phyloP scores from a whole-genome alignment of 2,797 vertebrate species.

The Pseudochaenichthys georgianus region DNA sequence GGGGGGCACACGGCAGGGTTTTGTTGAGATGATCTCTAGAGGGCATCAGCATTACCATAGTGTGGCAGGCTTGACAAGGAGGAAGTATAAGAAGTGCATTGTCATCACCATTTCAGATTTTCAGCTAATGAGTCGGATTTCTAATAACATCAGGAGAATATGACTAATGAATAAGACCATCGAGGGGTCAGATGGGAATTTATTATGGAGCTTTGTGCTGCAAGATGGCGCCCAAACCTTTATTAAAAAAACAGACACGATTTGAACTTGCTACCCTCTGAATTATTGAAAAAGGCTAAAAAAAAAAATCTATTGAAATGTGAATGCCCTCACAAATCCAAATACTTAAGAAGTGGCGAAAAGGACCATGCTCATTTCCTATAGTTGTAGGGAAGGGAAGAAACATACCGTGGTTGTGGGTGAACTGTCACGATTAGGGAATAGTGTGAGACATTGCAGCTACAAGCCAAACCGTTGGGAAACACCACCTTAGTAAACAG shows the following conservation, averaged over 20 bases:
- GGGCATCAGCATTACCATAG: constrained; percentile 52
- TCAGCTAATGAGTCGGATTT: constrained; percentile 7
- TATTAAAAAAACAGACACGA: not conserved
- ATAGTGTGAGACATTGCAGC: not conserved
- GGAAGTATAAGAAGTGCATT: constrained; percentile 45
- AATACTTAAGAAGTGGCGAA: too few relatives aligned
- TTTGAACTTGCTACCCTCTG: not conserved
- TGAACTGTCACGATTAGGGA: not conserved
- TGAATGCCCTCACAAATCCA: not conserved
- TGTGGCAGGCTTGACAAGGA: constrained; percentile 23
- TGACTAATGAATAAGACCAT: not conserved
- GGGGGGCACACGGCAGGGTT: constrained; percentile 48
- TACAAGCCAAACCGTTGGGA: not conserved
- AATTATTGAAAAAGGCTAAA: not conserved
- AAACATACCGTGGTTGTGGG: not conserved
- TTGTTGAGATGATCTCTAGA: constrained; percentile 55
- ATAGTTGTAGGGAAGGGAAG: too few relatives aligned
- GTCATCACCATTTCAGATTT: constrained; percentile 19
- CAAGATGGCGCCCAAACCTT: not conserved
- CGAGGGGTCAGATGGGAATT: not conserved
- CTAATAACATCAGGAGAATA: not conserved
- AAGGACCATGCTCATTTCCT: too few relatives aligned
- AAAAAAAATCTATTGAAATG: not conserved
- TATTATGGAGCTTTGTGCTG: not conserved
- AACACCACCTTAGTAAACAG: not conserved